Base-by-base conservation (phyloP, 2,797 vertebrate species). In the Cephalopachus bancanus region DNA sequence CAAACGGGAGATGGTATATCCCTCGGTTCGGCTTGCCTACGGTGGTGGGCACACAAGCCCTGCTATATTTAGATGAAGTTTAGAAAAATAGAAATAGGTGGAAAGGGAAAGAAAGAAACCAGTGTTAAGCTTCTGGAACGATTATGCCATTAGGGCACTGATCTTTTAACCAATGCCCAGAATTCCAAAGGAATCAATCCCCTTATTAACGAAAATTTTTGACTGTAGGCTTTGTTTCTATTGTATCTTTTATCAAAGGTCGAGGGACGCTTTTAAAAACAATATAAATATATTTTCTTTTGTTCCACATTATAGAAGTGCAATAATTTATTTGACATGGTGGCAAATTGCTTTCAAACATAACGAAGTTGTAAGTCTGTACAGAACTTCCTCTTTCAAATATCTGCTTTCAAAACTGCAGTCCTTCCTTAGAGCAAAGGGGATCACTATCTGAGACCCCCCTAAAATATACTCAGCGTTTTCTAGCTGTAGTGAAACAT, bases 171-270 rank as follows among this genome's bases (percentile, higher is more conserved):
- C 3, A 24, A 65, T 20, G 44, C 26, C 44, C 59, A 95, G 81
- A 96, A 94, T 96, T 94, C 51, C 83, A 95, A 98, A 98, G 83
- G 71, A 95, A 96, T 92, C 93, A 95, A 96, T 92, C 93, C 69
- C 92, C 55, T 97, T 96, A 93, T 10, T 33, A 97, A 96, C n/a
- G 79, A 97, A 97, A 96, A 96, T 92, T 93, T 95, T 97, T 75
- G 55, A 95, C 87, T 94, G 65, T 83, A 91, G 67, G 79, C 65
- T 93, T 97, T 95, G 84, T 87, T 92, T 89, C 92, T 97, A 92
- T 74, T 95, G 84, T 69, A 93, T 72, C 71, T 91, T 96, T 93
- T 85, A 92, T 55, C 72, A 92, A 95, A 96, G 79, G 69, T 78
- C 94, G 83, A 94, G 69, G 33, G 76, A 89, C 20, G 4, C 26